Evolutionary conservation across 1,140 invertebrate genomes (phyloP).

Genomic region (Patella vulgata): DNA sequence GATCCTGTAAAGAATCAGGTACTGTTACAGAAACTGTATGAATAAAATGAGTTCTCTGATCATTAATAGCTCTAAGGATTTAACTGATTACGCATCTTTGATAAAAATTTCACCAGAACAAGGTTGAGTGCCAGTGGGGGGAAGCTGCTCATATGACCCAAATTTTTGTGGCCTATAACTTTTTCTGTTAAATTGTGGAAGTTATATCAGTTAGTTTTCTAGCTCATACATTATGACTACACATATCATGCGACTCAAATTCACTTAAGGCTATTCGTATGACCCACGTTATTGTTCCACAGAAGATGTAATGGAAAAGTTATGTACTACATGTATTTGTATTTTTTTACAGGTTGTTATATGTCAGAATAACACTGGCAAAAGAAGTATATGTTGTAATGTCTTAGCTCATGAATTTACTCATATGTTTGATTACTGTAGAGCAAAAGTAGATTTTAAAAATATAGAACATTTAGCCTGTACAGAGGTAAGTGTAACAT

Average conservation of each 20-base stretch:
- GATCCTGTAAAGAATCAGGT: conserved; percentile 89
- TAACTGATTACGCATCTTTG: no score
- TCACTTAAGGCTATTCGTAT: not conserved
- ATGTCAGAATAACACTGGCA: conserved; percentile 79
- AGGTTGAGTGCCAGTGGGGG: no score
- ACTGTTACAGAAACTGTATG: conserved; percentile 18
- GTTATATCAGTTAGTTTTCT: no score
- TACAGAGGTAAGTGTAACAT: conserved; percentile 87
- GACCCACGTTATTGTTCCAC: no score
- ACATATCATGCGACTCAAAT: not conserved
- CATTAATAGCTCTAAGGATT: not conserved
- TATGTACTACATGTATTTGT: no score
- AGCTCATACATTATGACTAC: not conserved
- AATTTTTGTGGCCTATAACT: no score
- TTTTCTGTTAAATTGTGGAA: no score
- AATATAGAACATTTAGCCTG: conserved; percentile 95
- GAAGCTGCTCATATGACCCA: no score
- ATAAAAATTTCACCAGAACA: no score
- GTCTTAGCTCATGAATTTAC: conserved; percentile 92
- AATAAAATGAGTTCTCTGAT: not conserved
- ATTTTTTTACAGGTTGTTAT: conserved; percentile 79
- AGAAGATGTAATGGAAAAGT: no score
- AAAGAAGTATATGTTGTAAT: conserved; percentile 57
- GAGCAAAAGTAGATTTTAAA: conserved; percentile 86
- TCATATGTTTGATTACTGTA: conserved; percentile 96